Evolutionary conservation across 2,888 invertebrate genomes (phyloP).

Genomic region (Protonemura montana): DNA sequence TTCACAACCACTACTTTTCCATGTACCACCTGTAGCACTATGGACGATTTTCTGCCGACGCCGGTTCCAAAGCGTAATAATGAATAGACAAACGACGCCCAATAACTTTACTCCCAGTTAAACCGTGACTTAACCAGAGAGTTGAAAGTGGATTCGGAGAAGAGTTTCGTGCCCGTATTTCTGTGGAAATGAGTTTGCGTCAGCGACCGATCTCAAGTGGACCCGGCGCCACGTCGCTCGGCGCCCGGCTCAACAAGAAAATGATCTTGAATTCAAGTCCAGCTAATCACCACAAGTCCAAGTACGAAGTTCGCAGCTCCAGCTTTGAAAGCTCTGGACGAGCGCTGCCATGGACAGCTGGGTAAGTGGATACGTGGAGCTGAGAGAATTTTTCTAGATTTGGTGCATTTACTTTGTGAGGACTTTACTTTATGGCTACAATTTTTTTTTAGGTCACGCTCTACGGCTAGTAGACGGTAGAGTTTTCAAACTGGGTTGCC

Average conservation of each 20-base stretch:
- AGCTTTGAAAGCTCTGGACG: conserved; percentile 59
- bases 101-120: too few relatives aligned
- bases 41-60: not conserved
- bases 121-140: too few relatives aligned
- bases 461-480: too few relatives aligned
- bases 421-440: too few relatives aligned
- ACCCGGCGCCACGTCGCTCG: conserved; percentile 28
- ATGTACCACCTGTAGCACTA: not conserved
- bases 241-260: conserved; percentile 42
- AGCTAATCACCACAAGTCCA: conserved; percentile 56
- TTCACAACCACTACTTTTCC: not conserved
- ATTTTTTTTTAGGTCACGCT: too few relatives aligned
- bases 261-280: conserved; percentile 42
- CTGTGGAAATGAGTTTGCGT: conserved; percentile 47
- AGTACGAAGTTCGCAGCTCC: conserved; percentile 60
- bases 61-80: too few relatives aligned
- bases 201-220: conserved; percentile 41
- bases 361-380: conserved; percentile 52
- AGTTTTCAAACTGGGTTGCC: too few relatives aligned
- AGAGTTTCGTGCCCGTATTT: too few relatives aligned
- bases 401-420: too few relatives aligned
- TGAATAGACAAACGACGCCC: too few relatives aligned
- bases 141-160: too few relatives aligned
- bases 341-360: conserved; percentile 58
- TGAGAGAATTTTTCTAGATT: not conserved